These are phyloP conservation scores for Drosophila austrosaltans DNA, from an alignment of 2,888 invertebrate genomes.

Conservation along the genomic window DNA sequence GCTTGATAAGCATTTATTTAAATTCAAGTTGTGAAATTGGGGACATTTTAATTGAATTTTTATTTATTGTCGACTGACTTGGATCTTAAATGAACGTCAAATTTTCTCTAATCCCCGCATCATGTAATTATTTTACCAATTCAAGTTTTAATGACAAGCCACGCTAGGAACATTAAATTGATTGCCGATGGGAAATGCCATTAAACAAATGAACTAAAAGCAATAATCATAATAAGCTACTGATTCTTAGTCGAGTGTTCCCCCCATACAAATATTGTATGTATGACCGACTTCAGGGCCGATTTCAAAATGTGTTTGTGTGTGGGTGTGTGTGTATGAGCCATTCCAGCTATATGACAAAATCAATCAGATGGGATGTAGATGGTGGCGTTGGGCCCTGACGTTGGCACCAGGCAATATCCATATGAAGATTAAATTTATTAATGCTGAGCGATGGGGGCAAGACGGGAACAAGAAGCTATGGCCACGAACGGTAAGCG, in stretches of 20 bases:
- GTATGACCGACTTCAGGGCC: slow-evolving; percentile 66
- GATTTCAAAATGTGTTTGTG: neutral
- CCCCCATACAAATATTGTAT: slow-evolving; percentile 32
- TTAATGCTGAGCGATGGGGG: slow-evolving; percentile 23
- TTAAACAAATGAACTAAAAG: slow-evolving; percentile 73
- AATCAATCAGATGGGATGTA: slow-evolving; percentile 64
- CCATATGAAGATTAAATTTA: slow-evolving; percentile 66
- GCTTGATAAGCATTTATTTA: neutral
- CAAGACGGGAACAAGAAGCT: neutral
- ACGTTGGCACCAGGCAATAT: slow-evolving; percentile 32
- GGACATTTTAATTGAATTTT: neutral
- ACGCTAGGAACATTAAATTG: slow-evolving; percentile 51
- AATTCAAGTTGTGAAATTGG: neutral
- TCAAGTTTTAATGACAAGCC: slow-evolving; percentile 36
- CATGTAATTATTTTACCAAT: neutral
- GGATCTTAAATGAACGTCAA: too few species aligned
- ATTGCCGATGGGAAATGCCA: slow-evolving; percentile 49
- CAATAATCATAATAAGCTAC: slow-evolving; percentile 67
- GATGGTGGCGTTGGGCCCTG: slow-evolving; percentile 26
- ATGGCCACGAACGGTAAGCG: neutral
- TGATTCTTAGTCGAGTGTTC: slow-evolving; percentile 7
- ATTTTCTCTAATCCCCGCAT: too few species aligned
- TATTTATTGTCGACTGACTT: neutral
- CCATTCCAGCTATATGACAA: slow-evolving; percentile 59
- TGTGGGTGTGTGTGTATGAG: slow-evolving; percentile 38